Conservation (phyloP, 64 coral and sea anemone genomes). For the Hydrozoanthus tunicans region DNA sequence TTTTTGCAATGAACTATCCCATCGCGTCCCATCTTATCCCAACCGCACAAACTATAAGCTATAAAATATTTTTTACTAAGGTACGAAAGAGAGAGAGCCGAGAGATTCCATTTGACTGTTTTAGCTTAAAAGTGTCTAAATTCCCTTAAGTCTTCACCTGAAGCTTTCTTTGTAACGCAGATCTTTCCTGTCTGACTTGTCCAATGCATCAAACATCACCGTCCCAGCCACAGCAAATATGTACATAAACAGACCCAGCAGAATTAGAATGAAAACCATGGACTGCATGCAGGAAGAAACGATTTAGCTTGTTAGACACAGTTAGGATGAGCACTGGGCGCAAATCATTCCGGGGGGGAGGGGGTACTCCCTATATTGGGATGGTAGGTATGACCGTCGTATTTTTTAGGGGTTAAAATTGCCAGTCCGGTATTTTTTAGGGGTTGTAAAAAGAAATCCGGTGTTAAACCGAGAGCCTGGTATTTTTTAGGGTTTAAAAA, state of each 20-base stretch:
- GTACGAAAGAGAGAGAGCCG: background rate
- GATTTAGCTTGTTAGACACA: background rate
- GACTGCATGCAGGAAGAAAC: slow-evolving; percentile 63
- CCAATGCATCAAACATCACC: slow-evolving; percentile 86
- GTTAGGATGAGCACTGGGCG: background rate
- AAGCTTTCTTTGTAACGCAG: slow-evolving; percentile 93
- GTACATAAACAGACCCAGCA: slow-evolving; percentile 91
- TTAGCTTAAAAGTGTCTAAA: background rate
- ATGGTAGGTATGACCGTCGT: no score
- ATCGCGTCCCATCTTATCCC: no score
- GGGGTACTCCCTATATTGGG: no score
- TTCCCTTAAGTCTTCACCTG: slow-evolving; percentile 39
- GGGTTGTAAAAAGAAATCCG: no score
- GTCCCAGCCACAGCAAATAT: slow-evolving; percentile 99
- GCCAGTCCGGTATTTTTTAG: no score
- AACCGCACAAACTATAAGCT: no score
- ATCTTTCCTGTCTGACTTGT: slow-evolving; percentile 83
- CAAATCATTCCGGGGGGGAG: no score
- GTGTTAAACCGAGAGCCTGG: no score
- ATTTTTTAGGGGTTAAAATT: no score
- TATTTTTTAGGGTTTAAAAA: no score
- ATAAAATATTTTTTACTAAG: background rate
- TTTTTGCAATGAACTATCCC: no score
- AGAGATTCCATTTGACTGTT: background rate
- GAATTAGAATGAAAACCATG: slow-evolving; percentile 96